Conservation (phyloP, 1,140 invertebrate genomes). For the Drosophila funebris region DNA sequence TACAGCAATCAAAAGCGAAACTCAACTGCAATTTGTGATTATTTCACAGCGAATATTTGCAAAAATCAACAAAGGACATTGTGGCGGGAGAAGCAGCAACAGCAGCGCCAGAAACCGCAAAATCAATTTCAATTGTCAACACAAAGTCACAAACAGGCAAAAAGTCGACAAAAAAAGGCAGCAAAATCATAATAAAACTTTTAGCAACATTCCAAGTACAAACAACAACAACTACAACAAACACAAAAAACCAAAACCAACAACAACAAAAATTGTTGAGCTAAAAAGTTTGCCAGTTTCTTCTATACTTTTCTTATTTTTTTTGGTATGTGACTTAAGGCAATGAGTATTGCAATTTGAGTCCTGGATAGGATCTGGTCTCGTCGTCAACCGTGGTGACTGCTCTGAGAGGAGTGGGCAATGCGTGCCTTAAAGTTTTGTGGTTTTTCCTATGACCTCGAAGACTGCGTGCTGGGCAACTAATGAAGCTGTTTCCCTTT, state of each 20-base stretch:
- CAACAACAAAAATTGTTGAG: constrained; percentile 43
- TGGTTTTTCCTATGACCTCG: constrained; percentile 43
- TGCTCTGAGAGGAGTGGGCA: constrained; percentile 28
- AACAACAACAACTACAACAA: constrained; percentile 51
- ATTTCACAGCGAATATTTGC: constrained; percentile 48
- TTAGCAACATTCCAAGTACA: constrained; percentile 62
- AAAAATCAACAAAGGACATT: constrained; percentile 70
- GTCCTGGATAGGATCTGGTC: constrained; percentile 9
- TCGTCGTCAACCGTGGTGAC: constrained; percentile 1
- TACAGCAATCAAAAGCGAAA: constrained; percentile 37
- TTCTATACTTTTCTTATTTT: constrained; percentile 19
- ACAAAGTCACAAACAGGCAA: constrained; percentile 74
- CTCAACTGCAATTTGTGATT: constrained; percentile 57
- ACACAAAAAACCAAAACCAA: neutral
- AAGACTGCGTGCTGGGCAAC: constrained; percentile 63
- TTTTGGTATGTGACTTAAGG: constrained; percentile 56
- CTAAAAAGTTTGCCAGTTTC: constrained; percentile 59
- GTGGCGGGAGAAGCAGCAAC: constrained; percentile 28
- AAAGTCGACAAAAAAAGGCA: constrained; percentile 40
- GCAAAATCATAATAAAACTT: constrained; percentile 79
- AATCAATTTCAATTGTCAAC: constrained; percentile 82
- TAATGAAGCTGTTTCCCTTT: constrained; percentile 69
- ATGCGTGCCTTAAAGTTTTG: constrained; percentile 74
- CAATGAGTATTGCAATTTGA: constrained; percentile 21
- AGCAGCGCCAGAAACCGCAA: constrained; percentile 56